A percentile compares a stretch with the other conserved stretches of the same genome.
Evolutionary conservation across 2,888 invertebrate species (phyloP).

Genomic region (Onthophagus sagittarius): DNA sequence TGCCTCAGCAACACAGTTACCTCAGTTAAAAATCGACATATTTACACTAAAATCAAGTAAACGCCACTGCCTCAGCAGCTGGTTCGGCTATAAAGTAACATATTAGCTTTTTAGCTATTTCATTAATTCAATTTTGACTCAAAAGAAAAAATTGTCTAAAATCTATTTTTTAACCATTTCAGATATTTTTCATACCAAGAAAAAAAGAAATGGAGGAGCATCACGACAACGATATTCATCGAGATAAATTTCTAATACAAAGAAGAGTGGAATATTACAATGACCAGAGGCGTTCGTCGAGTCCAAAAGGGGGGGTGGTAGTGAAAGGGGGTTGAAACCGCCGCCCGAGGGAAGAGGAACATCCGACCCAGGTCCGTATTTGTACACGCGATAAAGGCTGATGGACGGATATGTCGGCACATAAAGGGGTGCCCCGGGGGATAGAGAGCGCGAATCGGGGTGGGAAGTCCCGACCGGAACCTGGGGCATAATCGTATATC

Average conservation of each 20-base stretch:
- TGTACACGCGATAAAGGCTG: constrained; percentile 50
- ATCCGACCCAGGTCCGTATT: constrained; percentile 48
- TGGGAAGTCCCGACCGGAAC: constrained; percentile 48
- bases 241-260: neutral
- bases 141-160: no score
- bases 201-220: no score
- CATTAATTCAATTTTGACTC: no score
- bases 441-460: constrained; percentile 27
- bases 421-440: constrained; percentile 46
- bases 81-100: no score
- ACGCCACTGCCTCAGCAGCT: no score
- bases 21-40: no score
- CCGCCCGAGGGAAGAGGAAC: constrained; percentile 30
- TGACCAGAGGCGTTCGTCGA: constrained; percentile 5
- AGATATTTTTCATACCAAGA: no score
- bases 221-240: no score
- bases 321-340: neutral
- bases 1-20: no score
- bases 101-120: no score
- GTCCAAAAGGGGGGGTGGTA: constrained; percentile 19
- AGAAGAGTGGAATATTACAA: constrained; percentile 16
- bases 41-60: no score
- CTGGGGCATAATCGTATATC: constrained; percentile 49
- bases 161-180: no score
- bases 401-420: constrained; percentile 51